A percentile compares a stretch with the other conserved stretches of the same genome.
These are phyloP conservation scores for Florisuga fusca DNA, from an alignment of 2,797 vertebrate species.

Conservation along the genomic window DNA sequence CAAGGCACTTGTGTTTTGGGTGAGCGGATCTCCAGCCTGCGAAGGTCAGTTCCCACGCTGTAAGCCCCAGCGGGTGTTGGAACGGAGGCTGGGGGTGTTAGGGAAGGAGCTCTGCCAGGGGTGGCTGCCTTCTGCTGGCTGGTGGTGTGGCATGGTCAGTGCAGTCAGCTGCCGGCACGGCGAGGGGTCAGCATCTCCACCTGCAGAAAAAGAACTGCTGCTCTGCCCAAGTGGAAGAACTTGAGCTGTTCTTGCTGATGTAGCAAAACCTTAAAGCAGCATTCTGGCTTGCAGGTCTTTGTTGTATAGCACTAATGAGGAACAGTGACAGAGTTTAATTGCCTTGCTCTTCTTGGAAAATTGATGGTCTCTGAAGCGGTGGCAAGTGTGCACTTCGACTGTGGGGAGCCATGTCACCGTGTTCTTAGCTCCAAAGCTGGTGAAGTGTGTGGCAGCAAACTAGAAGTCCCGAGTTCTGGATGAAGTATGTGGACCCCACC, in stretches of 20 bases:
- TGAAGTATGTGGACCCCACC: neutral
- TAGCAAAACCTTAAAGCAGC: neutral
- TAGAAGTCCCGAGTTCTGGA: rapidly evolving
- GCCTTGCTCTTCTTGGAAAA: neutral
- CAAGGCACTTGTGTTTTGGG: too few relatives aligned
- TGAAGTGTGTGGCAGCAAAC: neutral
- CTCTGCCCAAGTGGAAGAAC: neutral
- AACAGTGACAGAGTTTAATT: rapidly evolving
- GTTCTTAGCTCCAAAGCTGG: neutral
- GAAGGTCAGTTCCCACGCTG: neutral
- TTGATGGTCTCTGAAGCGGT: neutral
- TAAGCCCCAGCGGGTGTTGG: rapidly evolving
- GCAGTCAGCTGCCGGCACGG: neutral
- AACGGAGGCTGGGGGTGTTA: rapidly evolving
- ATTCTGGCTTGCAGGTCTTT: rapidly evolving
- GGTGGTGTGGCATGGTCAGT: rapidly evolving
- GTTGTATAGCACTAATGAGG: rapidly evolving
- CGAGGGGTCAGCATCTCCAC: neutral
- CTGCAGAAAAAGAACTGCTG: neutral
- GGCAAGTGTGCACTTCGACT: rapidly evolving
- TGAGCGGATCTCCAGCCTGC: neutral
- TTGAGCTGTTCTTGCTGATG: neutral
- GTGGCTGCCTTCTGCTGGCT: neutral
- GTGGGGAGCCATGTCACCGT: neutral
- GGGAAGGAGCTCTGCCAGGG: rapidly evolving